Conservation (phyloP, 2,797 vertebrate species). For the Tamandua tetradactyla region DNA sequence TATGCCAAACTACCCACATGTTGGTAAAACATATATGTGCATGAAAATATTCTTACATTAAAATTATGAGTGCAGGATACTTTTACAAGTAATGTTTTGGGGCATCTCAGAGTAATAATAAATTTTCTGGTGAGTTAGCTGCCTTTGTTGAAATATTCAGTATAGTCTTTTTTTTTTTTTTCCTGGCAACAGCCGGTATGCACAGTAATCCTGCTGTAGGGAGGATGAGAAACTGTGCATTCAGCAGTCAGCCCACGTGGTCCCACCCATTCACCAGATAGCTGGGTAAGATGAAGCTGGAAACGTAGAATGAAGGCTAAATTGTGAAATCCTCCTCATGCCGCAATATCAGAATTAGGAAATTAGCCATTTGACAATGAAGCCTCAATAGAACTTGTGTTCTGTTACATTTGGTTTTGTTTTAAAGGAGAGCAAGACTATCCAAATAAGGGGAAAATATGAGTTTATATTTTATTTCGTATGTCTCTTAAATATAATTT, state of each 20-base stretch:
- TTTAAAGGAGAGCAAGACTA: not conserved
- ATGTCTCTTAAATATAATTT: not conserved
- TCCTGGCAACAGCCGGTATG: not conserved
- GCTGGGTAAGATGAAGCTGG: not conserved
- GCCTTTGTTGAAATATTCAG: not conserved
- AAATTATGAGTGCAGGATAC: not conserved
- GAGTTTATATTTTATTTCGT: not conserved
- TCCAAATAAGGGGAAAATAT: not conserved
- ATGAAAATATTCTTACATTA: not conserved
- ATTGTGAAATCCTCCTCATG: not conserved
- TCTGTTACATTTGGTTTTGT: not conserved
- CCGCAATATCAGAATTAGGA: not conserved
- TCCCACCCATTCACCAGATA: not conserved
- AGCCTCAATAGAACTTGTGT: not conserved
- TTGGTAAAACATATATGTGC: not conserved
- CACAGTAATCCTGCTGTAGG: not conserved
- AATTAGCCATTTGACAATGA: not conserved
- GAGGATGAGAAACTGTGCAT: not conserved
- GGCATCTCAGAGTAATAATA: not conserved
- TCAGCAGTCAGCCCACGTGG: not conserved
- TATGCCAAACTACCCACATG: not conserved
- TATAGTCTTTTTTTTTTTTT: not conserved
- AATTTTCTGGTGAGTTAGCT: not conserved
- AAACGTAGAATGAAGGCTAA: not conserved
- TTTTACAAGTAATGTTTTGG: not conserved